These are phyloP conservation scores for Dromas ardeola DNA, from an alignment of 2,113 vertebrate species.

Conservation along the genomic window DNA sequence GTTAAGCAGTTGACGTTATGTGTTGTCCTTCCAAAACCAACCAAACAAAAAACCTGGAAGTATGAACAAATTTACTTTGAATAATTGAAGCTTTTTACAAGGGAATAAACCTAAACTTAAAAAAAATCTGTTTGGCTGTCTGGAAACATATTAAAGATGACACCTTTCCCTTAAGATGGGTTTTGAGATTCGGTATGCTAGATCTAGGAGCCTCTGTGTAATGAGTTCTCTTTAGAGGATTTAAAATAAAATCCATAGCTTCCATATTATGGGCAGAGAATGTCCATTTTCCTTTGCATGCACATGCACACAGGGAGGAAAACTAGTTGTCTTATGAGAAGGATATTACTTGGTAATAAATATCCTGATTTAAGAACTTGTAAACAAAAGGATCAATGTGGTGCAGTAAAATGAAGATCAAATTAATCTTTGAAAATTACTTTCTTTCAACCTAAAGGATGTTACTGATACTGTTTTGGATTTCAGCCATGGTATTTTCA, in stretches of 20 bases:
- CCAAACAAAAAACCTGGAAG: not conserved
- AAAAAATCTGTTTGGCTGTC: not conserved
- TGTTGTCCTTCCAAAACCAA: not conserved
- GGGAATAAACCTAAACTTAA: not conserved
- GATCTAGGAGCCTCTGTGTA: not conserved
- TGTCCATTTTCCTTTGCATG: slow-evolving; percentile 4
- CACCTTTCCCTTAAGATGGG: not conserved
- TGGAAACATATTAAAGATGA: not conserved
- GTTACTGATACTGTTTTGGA: not conserved
- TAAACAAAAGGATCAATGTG: not conserved
- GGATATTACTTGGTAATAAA: slow-evolving; percentile 3
- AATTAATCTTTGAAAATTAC: slow-evolving; percentile 8
- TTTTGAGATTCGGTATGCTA: not conserved
- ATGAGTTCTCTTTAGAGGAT: not conserved
- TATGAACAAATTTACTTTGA: not conserved
- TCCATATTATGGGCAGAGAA: not conserved
- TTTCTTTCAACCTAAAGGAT: not conserved
- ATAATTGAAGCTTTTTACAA: not conserved
- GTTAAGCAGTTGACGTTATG: not conserved
- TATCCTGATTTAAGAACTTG: slow-evolving; percentile 11
- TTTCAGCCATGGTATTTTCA: not conserved
- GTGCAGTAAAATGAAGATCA: not conserved
- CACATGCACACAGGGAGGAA: not conserved
- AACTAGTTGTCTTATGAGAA: not conserved
- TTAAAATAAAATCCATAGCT: slow-evolving; percentile 14